A percentile compares a stretch with the other conserved stretches of the same genome.
phyloP scores from a whole-genome alignment of 2,888 invertebrate species.

The Euzetes globulus region DNA sequence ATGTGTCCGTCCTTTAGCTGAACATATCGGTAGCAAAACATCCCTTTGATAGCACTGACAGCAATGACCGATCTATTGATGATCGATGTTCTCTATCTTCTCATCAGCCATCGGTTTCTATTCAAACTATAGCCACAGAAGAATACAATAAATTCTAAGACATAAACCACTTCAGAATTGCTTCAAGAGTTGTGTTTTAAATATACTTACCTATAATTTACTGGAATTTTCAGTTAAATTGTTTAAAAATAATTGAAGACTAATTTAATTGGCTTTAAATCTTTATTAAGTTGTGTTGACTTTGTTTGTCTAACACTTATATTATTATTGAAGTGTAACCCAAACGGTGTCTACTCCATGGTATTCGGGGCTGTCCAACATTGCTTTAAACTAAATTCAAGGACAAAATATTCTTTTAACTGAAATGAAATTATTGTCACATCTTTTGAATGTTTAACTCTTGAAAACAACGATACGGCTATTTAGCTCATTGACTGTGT shows the following conservation, averaged over 20 bases:
- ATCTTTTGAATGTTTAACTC: neutral
- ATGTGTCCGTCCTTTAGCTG: neutral
- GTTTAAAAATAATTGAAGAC: too few species aligned
- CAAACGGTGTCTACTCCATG: neutral
- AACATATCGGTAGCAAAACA: neutral
- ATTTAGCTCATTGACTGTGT: slow-evolving; percentile 23
- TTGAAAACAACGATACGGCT: slow-evolving; percentile 29
- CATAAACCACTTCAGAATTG: too few species aligned
- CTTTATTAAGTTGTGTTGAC: neutral
- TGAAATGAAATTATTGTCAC: slow-evolving; percentile 8
- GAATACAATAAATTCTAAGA: too few species aligned
- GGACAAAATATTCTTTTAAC: slow-evolving; percentile 4
- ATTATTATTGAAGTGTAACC: neutral
- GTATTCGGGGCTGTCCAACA: neutral
- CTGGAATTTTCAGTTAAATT: too few species aligned
- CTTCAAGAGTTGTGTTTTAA: too few species aligned
- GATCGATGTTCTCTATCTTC: slow-evolving; percentile 13
- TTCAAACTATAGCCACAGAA: too few species aligned
- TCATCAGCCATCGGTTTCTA: neutral
- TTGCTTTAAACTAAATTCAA: neutral
- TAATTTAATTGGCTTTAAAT: too few species aligned
- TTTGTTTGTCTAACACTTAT: neutral
- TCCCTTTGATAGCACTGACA: neutral
- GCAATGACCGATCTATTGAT: slow-evolving; percentile 22
- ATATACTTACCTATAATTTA: too few species aligned